These are phyloP conservation scores for Agrotis exclamationis DNA, from an alignment of 2,888 invertebrate genomes.

Conservation along the genomic window DNA sequence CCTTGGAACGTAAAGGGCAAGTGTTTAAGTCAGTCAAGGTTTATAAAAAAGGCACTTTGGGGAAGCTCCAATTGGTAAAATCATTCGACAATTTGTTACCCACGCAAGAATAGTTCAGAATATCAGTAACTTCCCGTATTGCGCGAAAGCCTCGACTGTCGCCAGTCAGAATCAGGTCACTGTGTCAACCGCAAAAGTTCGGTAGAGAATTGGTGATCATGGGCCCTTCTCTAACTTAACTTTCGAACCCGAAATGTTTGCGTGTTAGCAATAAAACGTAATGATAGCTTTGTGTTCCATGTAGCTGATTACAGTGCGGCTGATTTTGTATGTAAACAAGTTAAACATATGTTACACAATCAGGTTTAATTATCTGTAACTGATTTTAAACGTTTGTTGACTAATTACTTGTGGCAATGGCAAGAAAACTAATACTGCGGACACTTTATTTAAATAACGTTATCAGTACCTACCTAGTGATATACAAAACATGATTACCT, in stretches of 20 bases:
- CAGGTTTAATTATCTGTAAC: slow-evolving; percentile 23
- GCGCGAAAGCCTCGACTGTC: neutral
- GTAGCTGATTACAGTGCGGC: slow-evolving; percentile 17
- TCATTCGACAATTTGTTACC: neutral
- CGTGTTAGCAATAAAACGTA: slow-evolving; percentile 13
- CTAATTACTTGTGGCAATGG: slow-evolving; percentile 11
- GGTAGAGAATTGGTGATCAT: neutral
- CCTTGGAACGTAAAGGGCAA: too few species aligned
- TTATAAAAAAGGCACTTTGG: too few species aligned
- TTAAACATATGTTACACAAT: slow-evolving; percentile 29
- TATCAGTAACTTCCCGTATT: neutral
- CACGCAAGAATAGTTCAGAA: neutral
- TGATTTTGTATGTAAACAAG: slow-evolving; percentile 32
- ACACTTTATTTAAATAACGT: slow-evolving; percentile 26
- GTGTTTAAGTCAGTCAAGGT: too few species aligned
- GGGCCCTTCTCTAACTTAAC: neutral
- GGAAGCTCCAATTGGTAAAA: too few species aligned
- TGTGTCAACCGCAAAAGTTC: slow-evolving; percentile 8
- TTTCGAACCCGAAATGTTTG: slow-evolving; percentile 9
- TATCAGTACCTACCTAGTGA: neutral
- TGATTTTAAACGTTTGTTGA: slow-evolving; percentile 30
- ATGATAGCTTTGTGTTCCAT: slow-evolving; percentile 24
- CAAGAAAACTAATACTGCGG: slow-evolving; percentile 22
- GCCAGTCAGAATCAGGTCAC: slow-evolving; percentile 27
- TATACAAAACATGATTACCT: slow-evolving; percentile 25